Evolutionary conservation across 2,888 invertebrate genomes (phyloP).

Genomic region (Portevinia maculata): DNA sequence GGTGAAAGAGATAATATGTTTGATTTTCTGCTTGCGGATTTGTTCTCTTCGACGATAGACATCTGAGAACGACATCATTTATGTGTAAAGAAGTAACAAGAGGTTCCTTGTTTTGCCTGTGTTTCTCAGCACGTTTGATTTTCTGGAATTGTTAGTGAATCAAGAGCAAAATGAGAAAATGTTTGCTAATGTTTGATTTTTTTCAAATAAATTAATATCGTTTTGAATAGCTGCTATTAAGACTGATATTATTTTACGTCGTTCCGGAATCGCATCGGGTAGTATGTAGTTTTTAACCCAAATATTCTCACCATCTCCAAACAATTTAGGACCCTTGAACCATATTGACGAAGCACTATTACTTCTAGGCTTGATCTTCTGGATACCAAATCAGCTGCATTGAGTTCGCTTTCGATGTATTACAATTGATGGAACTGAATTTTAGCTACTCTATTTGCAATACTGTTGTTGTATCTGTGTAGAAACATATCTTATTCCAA

Average conservation of each 20-base stretch:
- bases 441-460: slow-evolving; percentile 11
- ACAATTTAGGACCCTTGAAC: neutral
- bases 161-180: neutral
- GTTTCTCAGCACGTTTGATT: neutral
- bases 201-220: neutral
- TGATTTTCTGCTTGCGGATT: slow-evolving; percentile 1
- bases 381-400: neutral
- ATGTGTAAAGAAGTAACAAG: neutral
- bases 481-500: neutral
- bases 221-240: neutral
- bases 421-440: too few species aligned
- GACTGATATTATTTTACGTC: neutral
- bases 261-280: too few species aligned
- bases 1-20: neutral
- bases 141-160: neutral
- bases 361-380: neutral
- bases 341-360: neutral
- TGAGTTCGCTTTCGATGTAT: too few species aligned
- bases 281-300: too few species aligned
- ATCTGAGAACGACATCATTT: neutral
- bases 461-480: slow-evolving; percentile 5
- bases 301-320: neutral
- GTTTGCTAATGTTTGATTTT: neutral
- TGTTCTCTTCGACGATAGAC: neutral
- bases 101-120: neutral